Evolutionary conservation across 2,888 invertebrate species (phyloP).

Genomic region (Orchestes rusci): DNA sequence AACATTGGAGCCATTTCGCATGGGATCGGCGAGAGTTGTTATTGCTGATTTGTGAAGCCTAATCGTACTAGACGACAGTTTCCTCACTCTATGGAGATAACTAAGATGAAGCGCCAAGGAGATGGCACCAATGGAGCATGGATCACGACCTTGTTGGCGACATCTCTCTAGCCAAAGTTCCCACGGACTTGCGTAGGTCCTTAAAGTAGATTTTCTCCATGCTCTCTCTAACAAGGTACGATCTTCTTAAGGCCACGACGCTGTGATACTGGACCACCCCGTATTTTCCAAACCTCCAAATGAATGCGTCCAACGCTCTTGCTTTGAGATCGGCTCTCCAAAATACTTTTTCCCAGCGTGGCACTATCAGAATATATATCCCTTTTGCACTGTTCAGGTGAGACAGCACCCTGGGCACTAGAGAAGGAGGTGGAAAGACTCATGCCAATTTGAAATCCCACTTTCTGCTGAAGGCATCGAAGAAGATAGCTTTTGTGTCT

Average conservation of each 20-base stretch:
- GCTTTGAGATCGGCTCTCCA: slow-evolving; percentile 32
- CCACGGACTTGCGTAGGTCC: neutral
- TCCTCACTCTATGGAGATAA: neutral
- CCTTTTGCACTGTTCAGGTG: slow-evolving; percentile 27
- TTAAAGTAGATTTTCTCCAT: neutral
- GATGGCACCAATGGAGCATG: neutral
- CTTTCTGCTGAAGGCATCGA: slow-evolving; percentile 20
- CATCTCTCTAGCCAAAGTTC: neutral
- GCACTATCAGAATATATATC: slow-evolving; percentile 28
- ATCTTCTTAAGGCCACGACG: neutral
- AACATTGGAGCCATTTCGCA: no score
- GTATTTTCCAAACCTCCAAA: slow-evolving; percentile 22
- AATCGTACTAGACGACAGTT: neutral
- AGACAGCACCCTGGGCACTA: slow-evolving; percentile 28
- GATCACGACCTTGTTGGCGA: no score
- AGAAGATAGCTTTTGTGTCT: slow-evolving; percentile 15
- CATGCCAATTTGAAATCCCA: slow-evolving; percentile 22
- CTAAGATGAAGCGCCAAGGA: neutral
- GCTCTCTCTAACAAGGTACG: neutral
- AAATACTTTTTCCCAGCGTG: slow-evolving; percentile 27
- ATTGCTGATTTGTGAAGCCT: neutral
- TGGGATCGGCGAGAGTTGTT: neutral
- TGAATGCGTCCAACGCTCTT: slow-evolving; percentile 28
- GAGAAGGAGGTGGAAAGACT: slow-evolving; percentile 32
- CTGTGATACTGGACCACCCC: slow-evolving; percentile 9